These are phyloP conservation scores for Poecilia wingei DNA, from an alignment of 2,797 vertebrate species.

Conservation along the genomic window DNA sequence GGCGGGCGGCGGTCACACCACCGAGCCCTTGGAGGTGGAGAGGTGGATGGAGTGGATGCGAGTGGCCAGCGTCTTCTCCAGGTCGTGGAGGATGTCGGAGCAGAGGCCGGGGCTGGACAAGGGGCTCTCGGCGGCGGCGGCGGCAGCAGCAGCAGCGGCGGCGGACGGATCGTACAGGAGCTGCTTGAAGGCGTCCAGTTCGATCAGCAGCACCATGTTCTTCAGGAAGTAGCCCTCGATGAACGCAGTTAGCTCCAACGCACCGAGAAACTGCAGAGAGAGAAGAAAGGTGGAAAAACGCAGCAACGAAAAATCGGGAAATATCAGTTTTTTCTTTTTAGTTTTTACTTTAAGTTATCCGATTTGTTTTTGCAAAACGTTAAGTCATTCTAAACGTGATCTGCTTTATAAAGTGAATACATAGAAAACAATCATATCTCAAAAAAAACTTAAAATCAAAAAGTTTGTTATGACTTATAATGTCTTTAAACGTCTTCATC, in stretches of 20 bases:
- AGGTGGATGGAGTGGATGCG: slow-evolving; percentile 98
- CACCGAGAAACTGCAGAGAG: slow-evolving; percentile 89
- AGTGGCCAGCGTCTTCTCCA: slow-evolving; percentile 94
- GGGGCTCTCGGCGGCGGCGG: slow-evolving; percentile 82
- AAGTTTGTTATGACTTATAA: too few relatives aligned
- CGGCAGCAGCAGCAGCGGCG: slow-evolving; percentile 59
- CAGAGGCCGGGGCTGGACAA: slow-evolving; percentile 81
- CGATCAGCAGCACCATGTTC: slow-evolving; percentile 98
- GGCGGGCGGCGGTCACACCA: slow-evolving; percentile 84
- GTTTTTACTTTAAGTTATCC: too few relatives aligned
- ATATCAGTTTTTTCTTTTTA: too few relatives aligned
- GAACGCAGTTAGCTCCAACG: slow-evolving; percentile 91
- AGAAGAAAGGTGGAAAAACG: neutral
- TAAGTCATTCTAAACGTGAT: too few relatives aligned
- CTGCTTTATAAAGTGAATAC: neutral
- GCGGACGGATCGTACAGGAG: slow-evolving; percentile 88
- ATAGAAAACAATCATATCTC: too few relatives aligned
- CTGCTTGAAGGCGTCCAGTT: slow-evolving; percentile 95
- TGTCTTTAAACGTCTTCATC: too few relatives aligned
- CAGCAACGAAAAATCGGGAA: too few relatives aligned
- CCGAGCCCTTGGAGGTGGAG: slow-evolving; percentile 96
- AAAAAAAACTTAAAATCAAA: too few relatives aligned
- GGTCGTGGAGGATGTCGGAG: slow-evolving; percentile 90
- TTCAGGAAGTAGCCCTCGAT: slow-evolving; percentile 98
- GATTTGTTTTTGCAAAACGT: too few relatives aligned